Percentiles rank a stretch among this genome's conserved stretches.
Conservation (phyloP, 2,888 invertebrate genomes). For the Pterostichus niger region DNA sequence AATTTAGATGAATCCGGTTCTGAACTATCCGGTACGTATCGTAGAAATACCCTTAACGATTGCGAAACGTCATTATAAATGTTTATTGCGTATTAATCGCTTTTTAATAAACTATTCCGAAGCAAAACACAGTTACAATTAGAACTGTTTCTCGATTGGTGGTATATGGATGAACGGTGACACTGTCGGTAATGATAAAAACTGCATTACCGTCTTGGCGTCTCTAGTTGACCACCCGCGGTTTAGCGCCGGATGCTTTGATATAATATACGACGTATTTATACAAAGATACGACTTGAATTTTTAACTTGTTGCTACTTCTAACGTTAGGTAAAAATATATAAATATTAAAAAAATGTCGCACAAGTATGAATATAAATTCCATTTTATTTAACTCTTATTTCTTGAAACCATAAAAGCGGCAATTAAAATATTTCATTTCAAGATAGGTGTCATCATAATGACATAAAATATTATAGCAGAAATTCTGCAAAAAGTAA, state of each 20-base stretch:
- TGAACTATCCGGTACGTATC: slow-evolving; percentile 3
- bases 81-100: slow-evolving; percentile 60
- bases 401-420: slow-evolving; percentile 34
- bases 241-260: slow-evolving; percentile 67
- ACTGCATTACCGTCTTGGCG: slow-evolving; percentile 57
- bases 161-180: slow-evolving; percentile 35
- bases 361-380: slow-evolving; percentile 25
- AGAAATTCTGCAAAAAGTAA: slow-evolving; percentile 19
- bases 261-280: slow-evolving; percentile 67
- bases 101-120: slow-evolving; percentile 58
- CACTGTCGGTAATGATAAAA: slow-evolving; percentile 60
- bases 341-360: slow-evolving; percentile 14
- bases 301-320: slow-evolving; percentile 20
- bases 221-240: slow-evolving; percentile 72
- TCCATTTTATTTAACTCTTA: background rate
- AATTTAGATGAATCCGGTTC: slow-evolving; percentile 33
- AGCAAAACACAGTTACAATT: slow-evolving; percentile 57
- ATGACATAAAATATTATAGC: slow-evolving; percentile 21
- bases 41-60: slow-evolving; percentile 54
- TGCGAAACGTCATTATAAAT: slow-evolving; percentile 15
- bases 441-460: slow-evolving; percentile 4
- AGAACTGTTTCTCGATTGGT: slow-evolving; percentile 53
- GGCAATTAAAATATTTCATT: slow-evolving; percentile 48
- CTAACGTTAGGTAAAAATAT: slow-evolving; percentile 30
- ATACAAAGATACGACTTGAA: slow-evolving; percentile 34